Percentiles rank a stretch among this genome's conserved stretches.
Conservation (phyloP, 2,888 invertebrate genomes). For the Limnephilus lunatus region DNA sequence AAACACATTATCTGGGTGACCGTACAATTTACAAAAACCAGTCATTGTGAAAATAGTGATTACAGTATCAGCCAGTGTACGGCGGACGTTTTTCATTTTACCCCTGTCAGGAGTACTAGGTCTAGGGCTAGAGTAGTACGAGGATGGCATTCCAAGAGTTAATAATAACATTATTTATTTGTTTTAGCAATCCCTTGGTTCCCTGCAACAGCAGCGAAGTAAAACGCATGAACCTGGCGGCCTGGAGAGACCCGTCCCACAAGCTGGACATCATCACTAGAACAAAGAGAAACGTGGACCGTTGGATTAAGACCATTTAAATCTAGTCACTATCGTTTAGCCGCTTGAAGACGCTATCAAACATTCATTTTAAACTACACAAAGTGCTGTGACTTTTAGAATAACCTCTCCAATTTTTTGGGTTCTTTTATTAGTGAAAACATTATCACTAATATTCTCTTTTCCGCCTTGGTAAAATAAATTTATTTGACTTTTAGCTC, state of each 20-base stretch:
- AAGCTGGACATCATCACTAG: constrained; percentile 74
- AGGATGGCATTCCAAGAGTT: no score
- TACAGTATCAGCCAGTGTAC: no score
- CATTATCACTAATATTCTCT: background rate
- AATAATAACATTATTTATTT: constrained; percentile 27
- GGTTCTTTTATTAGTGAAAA: background rate
- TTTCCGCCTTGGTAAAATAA: background rate
- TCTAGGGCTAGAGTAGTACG: no score
- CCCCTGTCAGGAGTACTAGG: no score
- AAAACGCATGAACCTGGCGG: constrained; percentile 73
- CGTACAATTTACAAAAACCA: no score
- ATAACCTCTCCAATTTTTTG: background rate
- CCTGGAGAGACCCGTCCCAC: constrained; percentile 73
- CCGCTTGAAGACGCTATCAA: background rate
- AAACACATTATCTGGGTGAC: no score
- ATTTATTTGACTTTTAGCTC: background rate
- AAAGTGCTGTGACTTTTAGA: background rate
- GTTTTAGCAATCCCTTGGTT: constrained; percentile 77
- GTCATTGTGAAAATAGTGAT: no score
- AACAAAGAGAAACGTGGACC: constrained; percentile 70
- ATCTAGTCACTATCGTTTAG: constrained; percentile 57
- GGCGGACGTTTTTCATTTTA: no score
- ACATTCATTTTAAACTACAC: background rate
- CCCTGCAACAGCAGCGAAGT: constrained; percentile 77
- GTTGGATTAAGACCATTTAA: constrained; percentile 73